Evolutionary conservation across 2,113 vertebrate species (phyloP).

Genomic region (Zeus faber): DNA sequence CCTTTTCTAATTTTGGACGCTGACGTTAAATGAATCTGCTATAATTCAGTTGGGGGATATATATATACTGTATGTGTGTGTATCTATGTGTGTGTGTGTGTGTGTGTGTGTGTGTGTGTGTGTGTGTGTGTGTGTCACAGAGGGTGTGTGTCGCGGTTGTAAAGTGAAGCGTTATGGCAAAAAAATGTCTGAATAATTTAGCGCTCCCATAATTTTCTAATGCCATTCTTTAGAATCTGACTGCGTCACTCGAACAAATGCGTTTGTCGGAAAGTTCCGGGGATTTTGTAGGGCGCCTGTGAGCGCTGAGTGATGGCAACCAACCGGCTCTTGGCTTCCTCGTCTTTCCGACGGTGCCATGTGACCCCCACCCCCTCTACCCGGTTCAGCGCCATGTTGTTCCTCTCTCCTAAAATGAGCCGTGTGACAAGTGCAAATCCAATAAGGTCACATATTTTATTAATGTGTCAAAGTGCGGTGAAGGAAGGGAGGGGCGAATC

Average conservation of each 20-base stretch:
- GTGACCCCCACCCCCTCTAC: conserved; percentile 28
- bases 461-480: conserved; percentile 71
- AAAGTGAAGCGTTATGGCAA: conserved; percentile 61
- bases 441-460: conserved; percentile 77
- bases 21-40: conserved; percentile 78
- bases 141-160: conserved; percentile 40
- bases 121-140: conserved; percentile 2
- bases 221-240: conserved; percentile 66
- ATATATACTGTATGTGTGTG: conserved; percentile 35
- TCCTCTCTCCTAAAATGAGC: conserved; percentile 41
- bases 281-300: conserved; percentile 65
- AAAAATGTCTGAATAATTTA: conserved; percentile 72
- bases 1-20: conserved; percentile 75
- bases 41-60: conserved; percentile 74
- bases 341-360: conserved; percentile 46
- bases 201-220: conserved; percentile 71
- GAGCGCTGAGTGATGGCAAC: conserved; percentile 65
- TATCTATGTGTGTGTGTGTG: conserved; percentile 24
- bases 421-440: conserved; percentile 51
- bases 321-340: conserved; percentile 49
- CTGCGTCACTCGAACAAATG: conserved; percentile 68
- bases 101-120: not conserved
- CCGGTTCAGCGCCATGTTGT: conserved; percentile 41
- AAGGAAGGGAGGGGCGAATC: conserved; percentile 59
- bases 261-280: conserved; percentile 55